Conservation (phyloP, 2,888 invertebrate genomes). For the Polydrusus tereticollis region DNA sequence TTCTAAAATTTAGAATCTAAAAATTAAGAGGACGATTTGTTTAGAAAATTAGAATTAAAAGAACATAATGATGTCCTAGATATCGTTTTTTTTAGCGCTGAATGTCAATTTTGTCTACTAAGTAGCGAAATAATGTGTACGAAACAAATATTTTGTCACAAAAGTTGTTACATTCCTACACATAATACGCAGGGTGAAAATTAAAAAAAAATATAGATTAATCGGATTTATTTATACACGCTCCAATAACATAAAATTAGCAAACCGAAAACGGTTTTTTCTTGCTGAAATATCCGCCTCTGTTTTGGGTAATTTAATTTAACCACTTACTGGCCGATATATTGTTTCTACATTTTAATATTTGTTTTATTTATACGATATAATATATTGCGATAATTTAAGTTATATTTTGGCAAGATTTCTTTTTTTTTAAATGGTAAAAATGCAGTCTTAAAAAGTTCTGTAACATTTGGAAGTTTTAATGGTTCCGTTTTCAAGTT, state of each 20-base stretch:
- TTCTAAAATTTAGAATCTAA: too few species aligned
- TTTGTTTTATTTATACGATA: slow-evolving; percentile 5
- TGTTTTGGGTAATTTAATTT: slow-evolving; percentile 27
- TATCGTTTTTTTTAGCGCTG: too few species aligned
- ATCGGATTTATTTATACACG: slow-evolving; percentile 19
- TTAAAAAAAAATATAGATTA: neutral
- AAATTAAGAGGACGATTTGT: too few species aligned
- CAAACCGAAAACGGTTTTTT: slow-evolving; percentile 20
- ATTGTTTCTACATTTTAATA: slow-evolving; percentile 21
- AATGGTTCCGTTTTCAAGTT: too few species aligned
- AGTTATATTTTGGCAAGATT: neutral
- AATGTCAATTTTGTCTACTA: too few species aligned
- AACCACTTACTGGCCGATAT: slow-evolving; percentile 16
- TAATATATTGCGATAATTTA: neutral
- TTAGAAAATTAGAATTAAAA: too few species aligned
- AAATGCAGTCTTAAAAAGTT: too few species aligned
- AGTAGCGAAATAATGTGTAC: too few species aligned
- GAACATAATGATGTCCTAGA: too few species aligned
- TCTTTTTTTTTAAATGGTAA: too few species aligned
- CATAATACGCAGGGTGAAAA: neutral
- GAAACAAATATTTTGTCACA: neutral
- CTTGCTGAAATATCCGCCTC: slow-evolving; percentile 12
- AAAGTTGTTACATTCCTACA: neutral
- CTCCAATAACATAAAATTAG: slow-evolving; percentile 34
- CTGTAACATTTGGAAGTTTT: too few species aligned